phyloP scores from a whole-genome alignment of 2,888 invertebrate species.

The Strigamia transsilvanica region DNA sequence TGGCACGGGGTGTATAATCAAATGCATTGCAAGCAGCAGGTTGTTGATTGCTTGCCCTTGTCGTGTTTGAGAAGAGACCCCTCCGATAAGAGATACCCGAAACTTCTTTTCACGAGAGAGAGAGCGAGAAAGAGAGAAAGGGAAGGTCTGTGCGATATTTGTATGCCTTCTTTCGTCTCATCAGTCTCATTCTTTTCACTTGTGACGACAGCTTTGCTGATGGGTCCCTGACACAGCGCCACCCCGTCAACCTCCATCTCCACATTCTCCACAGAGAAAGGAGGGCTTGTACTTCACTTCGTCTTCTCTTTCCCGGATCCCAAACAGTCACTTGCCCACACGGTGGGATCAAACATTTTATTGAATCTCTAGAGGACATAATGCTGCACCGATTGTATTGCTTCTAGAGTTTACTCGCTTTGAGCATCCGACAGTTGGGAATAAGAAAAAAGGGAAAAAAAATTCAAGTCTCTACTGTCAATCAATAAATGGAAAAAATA shows the following conservation, averaged over 20 bases:
- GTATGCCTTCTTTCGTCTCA: constrained; percentile 23
- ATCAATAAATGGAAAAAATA: neutral
- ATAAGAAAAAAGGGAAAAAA: neutral
- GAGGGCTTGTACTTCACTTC: neutral
- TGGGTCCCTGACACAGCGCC: constrained; percentile 23
- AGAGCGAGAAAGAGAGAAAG: neutral
- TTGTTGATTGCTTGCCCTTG: constrained; percentile 35
- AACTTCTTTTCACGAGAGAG: neutral
- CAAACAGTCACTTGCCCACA: constrained; percentile 31
- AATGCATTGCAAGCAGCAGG: constrained; percentile 13
- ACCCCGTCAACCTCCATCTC: constrained; percentile 22
- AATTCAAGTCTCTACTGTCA: neutral
- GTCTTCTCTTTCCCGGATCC: neutral
- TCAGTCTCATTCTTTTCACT: constrained; percentile 30
- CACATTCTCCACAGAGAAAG: constrained; percentile 9
- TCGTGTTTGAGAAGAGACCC: neutral
- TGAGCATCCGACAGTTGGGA: constrained; percentile 27
- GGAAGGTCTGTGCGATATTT: constrained; percentile 16
- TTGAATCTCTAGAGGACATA: constrained; percentile 24
- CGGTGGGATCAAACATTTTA: constrained; percentile 27
- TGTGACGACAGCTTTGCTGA: constrained; percentile 5
- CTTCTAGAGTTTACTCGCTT: constrained; percentile 12
- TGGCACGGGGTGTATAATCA: neutral
- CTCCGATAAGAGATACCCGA: constrained; percentile 10
- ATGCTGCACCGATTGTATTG: constrained; percentile 31